Evolutionary conservation across 2,797 vertebrate genomes (phyloP).

Genomic region (Darevskia mixta): DNA sequence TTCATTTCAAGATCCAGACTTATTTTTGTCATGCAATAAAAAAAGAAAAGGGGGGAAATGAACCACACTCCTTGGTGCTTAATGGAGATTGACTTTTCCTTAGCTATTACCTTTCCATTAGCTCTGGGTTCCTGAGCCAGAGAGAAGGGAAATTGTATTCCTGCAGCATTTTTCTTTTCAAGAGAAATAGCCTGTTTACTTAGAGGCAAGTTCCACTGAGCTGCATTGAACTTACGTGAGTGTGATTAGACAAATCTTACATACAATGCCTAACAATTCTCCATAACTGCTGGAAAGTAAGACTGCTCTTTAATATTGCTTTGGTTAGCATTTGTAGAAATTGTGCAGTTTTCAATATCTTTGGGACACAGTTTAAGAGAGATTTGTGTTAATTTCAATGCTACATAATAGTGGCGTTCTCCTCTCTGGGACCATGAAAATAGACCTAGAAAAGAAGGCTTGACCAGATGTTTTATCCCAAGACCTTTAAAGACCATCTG

Average conservation of each 20-base stretch:
- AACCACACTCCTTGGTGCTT: slow-evolving; percentile 19
- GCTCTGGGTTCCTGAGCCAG: slow-evolving; percentile 32
- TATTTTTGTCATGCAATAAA: slow-evolving; percentile 19
- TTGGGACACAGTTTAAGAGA: background rate
- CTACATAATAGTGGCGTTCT: background rate
- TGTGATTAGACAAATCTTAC: background rate
- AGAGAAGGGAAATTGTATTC: background rate
- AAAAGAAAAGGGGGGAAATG: background rate
- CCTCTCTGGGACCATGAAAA: background rate
- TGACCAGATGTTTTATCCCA: background rate
- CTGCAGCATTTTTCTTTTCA: slow-evolving; percentile 11
- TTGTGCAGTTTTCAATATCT: background rate
- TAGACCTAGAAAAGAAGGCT: background rate
- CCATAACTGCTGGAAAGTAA: background rate
- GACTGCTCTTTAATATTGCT: background rate
- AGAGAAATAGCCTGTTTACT: slow-evolving; percentile 10
- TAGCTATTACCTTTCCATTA: slow-evolving; percentile 33
- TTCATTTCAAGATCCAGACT: background rate
- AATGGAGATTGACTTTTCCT: slow-evolving; percentile 14
- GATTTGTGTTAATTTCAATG: background rate
- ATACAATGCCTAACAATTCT: background rate
- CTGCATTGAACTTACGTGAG: background rate
- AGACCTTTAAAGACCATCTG: background rate
- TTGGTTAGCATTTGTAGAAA: background rate
- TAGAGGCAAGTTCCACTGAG: background rate